Base-by-base conservation (phyloP, 2,797 vertebrate species). In the Hoplostethus mediterraneus region DNA sequence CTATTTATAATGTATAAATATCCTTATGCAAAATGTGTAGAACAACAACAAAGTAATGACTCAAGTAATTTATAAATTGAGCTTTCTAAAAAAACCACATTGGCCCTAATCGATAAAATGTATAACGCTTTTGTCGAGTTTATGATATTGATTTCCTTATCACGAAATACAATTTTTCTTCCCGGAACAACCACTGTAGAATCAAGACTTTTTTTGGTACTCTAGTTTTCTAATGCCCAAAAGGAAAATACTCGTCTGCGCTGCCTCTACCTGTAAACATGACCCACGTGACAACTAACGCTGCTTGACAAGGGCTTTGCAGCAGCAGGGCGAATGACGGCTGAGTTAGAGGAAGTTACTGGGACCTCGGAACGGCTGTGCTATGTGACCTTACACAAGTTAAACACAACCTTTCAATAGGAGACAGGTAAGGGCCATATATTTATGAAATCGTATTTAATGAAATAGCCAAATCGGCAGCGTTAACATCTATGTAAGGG, bases 301-400 rank as follows among this genome's bases (percentile, higher is more conserved):
- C 48, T 56, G 73, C 13, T 74, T 75, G 84, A 6, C 82, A 74
- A 73, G 31, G 66, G 81, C 75, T 90, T 86, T 86, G 88, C 90
- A 81, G 89, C 88, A 90, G 71, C 84, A 67, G 81, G 77, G 79
- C 91, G 90, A 85, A 73, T 89, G 86, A 92, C 92, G 91, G 89
- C 88, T 44, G 79, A 88, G 76, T 86, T 81, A 14, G 86, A 91
- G 92, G 92, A 93, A 93, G 92, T 92, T 92, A 28, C 17, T 10
- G 69, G 60, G 40, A 28, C 64, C 67, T 67, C 70, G 57, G 67
- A 70, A 79, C 76, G 82, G 71, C 76, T 76, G 71, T 79, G 85
- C 77, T 87, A 92, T 92, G 91, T 92, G 86, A 88, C 71, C 82
- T 58, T 56, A 68, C 62, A 82, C 72, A 67, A 84, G 67, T 79